Percentiles rank a stretch among this genome's conserved stretches.
phyloP scores from a whole-genome alignment of 1,140 invertebrate genomes.

The Atopsyche davidsoni region DNA sequence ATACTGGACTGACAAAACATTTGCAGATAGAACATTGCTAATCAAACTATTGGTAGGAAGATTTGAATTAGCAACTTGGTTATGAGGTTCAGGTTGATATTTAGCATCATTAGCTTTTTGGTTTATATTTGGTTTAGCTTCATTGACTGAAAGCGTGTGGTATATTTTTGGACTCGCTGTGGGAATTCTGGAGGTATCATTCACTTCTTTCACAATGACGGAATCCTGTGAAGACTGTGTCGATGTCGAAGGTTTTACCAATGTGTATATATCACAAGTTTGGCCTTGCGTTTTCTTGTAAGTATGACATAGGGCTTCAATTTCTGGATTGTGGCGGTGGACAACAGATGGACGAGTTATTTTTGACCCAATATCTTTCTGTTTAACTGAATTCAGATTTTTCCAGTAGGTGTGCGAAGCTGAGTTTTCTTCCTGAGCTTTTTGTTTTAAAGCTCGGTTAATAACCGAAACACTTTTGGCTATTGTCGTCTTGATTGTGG shows the following conservation, averaged over 20 bases:
- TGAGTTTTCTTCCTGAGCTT: not conserved
- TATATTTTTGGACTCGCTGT: constrained; percentile 22
- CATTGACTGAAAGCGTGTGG: constrained; percentile 27
- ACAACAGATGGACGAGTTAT: constrained; percentile 3
- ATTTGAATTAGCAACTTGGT: no score
- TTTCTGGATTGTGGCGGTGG: not conserved
- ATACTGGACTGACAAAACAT: no score
- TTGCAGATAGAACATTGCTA: no score
- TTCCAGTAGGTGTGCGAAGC: no score
- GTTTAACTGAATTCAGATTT: no score
- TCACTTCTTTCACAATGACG: no score
- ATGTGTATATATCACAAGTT: not conserved
- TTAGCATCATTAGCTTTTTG: constrained; percentile 24
- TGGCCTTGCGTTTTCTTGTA: not conserved
- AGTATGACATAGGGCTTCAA: not conserved
- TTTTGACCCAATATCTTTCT: no score
- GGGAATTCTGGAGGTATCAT: constrained; percentile 4
- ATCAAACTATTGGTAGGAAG: no score
- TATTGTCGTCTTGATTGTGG: constrained; percentile 46
- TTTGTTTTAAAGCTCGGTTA: constrained; percentile 20
- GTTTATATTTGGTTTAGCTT: constrained; percentile 31
- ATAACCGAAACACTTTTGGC: constrained; percentile 39
- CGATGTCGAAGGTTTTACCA: not conserved
- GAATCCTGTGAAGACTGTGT: no score
- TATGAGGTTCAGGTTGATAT: no score